phyloP scores from a whole-genome alignment of 2,888 invertebrate species.

The Watsonalla binaria region DNA sequence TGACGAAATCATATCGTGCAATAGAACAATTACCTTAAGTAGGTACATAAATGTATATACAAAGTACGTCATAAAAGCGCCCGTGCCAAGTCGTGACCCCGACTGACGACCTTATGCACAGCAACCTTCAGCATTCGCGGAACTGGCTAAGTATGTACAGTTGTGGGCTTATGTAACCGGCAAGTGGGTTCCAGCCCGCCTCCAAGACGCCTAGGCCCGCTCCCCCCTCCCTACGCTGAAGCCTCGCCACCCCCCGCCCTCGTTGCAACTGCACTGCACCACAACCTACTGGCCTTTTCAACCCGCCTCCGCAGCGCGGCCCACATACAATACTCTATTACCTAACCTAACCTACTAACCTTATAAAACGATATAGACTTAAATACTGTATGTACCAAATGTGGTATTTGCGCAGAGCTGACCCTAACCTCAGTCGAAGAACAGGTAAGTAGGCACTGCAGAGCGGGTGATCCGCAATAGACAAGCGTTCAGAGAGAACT shows the following conservation, averaged over 20 bases:
- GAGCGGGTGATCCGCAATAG: too few species aligned
- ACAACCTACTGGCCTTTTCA: conserved; percentile 58
- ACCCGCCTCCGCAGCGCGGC: conserved; percentile 20
- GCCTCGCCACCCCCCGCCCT: conserved; percentile 31
- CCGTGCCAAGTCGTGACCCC: conserved; percentile 43
- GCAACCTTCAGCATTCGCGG: conserved; percentile 65
- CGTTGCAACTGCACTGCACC: conserved; percentile 55
- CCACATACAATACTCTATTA: neutral
- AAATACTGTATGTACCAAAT: too few species aligned
- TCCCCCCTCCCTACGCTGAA: conserved; percentile 19
- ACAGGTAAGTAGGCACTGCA: too few species aligned
- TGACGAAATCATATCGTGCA: too few species aligned
- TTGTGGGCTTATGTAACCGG: conserved; percentile 38
- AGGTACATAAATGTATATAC: too few species aligned
- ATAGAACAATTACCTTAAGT: too few species aligned
- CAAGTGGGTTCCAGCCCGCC: conserved; percentile 18
- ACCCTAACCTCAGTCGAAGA: conserved; percentile 1
- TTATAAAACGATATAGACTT: neutral
- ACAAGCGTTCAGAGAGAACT: too few species aligned
- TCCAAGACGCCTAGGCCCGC: conserved; percentile 11
- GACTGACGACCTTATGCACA: conserved; percentile 59
- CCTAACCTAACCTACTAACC: neutral
- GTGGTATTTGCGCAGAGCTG: conserved; percentile 6
- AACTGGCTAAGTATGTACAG: conserved; percentile 40
- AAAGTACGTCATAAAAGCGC: conserved; percentile 16